These are phyloP conservation scores for Chaetodon trifascialis DNA, from an alignment of 2,113 vertebrate species.

Conservation along the genomic window DNA sequence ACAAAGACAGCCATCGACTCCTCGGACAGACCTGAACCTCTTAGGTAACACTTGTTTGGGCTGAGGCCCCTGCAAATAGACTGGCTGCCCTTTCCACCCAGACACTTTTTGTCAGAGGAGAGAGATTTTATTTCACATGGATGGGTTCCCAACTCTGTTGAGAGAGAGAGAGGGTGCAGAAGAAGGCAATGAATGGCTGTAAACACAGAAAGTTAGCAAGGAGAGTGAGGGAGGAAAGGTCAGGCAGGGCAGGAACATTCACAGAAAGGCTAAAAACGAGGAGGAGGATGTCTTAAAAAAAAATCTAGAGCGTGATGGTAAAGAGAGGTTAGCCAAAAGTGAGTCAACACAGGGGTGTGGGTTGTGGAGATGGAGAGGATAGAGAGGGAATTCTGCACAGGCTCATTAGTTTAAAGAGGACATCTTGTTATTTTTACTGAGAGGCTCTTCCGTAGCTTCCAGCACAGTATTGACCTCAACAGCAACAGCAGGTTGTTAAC, in stretches of 20 bases:
- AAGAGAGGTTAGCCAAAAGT: conserved; percentile 6
- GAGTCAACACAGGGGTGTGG: conserved; percentile 10
- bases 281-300: conserved; percentile 6
- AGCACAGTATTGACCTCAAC: conserved; percentile 38
- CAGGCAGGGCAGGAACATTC: conserved; percentile 5
- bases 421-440: conserved; percentile 44
- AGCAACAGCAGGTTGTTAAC: conserved; percentile 43
- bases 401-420: conserved; percentile 43
- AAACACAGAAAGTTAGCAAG: conserved; percentile 2
- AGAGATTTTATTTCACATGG: conserved; percentile 54
- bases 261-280: conserved; percentile 1
- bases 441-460: conserved; percentile 27
- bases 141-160: conserved; percentile 15
- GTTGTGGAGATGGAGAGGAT: background rate
- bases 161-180: background rate
- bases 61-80: conserved; percentile 7
- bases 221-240: conserved; percentile 10
- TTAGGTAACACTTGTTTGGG: conserved; percentile 28
- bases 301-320: background rate
- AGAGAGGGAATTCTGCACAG: conserved; percentile 1
- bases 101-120: conserved; percentile 27
- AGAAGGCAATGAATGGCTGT: background rate
- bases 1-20: background rate
- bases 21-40: background rate
- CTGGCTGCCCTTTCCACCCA: conserved; percentile 27